Evolutionary conservation across 2,888 invertebrate species (phyloP).

Genomic region (Mycalesis mineus): DNA sequence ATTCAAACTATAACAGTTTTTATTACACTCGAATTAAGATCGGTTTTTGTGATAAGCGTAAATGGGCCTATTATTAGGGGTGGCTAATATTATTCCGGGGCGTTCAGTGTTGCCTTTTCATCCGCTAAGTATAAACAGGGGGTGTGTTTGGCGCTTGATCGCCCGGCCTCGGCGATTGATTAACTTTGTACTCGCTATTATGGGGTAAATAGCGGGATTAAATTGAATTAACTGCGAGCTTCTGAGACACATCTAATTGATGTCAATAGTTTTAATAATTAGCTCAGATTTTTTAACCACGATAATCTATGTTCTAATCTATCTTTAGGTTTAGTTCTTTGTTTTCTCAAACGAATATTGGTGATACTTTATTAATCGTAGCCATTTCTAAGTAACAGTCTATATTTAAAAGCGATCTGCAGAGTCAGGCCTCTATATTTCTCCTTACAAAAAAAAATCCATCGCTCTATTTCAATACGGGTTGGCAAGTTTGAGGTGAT

Average conservation of each 20-base stretch:
- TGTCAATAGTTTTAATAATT: not conserved
- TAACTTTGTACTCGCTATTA: slow-evolving; percentile 62
- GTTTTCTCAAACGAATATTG: no score
- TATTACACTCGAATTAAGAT: slow-evolving; percentile 39
- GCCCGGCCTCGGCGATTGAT: slow-evolving; percentile 68
- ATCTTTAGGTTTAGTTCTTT: no score
- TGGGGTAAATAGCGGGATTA: slow-evolving; percentile 34
- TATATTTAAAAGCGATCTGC: no score
- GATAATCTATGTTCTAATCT: no score
- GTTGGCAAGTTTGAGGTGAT: no score
- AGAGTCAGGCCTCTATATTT: no score
- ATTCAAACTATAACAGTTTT: slow-evolving; percentile 39
- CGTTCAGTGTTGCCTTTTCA: slow-evolving; percentile 78
- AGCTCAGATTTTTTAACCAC: no score
- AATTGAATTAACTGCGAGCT: slow-evolving; percentile 28
- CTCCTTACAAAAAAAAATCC: no score
- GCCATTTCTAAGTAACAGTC: no score
- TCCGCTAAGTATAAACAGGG: slow-evolving; percentile 77
- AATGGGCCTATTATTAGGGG: slow-evolving; percentile 72
- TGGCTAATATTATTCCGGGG: slow-evolving; percentile 78
- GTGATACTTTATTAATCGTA: no score
- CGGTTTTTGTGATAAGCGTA: slow-evolving; percentile 42
- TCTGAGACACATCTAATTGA: slow-evolving; percentile 10
- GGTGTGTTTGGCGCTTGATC: slow-evolving; percentile 72
- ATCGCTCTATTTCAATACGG: no score